These are phyloP conservation scores for Tamandua tetradactyla DNA, from an alignment of 2,797 vertebrate species.

Conservation along the genomic window DNA sequence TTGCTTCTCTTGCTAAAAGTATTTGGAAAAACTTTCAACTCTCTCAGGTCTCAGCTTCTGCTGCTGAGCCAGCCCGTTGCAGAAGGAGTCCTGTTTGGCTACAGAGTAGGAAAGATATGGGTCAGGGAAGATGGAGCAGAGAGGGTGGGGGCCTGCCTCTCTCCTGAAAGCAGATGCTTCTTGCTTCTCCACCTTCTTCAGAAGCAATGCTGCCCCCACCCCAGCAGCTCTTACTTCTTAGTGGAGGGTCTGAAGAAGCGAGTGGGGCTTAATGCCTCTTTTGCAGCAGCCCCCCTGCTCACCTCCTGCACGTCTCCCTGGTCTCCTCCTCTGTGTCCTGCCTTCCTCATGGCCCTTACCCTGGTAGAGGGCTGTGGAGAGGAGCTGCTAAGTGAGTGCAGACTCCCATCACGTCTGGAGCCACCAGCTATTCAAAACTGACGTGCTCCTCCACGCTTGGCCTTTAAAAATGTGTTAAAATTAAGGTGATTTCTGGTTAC, in stretches of 20 bases:
- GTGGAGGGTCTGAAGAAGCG: too few species aligned
- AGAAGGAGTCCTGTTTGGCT: neutral
- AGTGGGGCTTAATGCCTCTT: neutral
- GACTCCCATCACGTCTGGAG: neutral
- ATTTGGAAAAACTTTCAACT: neutral
- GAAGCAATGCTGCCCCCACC: accelerated
- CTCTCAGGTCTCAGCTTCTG: neutral
- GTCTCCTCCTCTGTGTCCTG: too few species aligned
- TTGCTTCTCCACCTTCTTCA: neutral
- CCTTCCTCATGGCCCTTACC: too few species aligned
- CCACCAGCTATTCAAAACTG: neutral
- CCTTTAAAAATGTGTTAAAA: neutral
- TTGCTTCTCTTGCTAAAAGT: neutral
- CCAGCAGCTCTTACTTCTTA: neutral
- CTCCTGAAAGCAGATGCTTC: neutral
- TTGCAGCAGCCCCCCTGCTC: neutral
- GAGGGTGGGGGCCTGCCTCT: neutral
- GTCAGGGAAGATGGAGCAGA: neutral
- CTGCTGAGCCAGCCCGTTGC: neutral
- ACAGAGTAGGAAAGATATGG: neutral
- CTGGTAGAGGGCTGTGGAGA: neutral
- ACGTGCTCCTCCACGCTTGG: neutral
- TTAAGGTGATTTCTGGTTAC: neutral
- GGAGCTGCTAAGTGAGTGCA: neutral
- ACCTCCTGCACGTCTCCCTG: neutral